phyloP scores from a whole-genome alignment of 2,797 vertebrate species.

The Spinibarbus caldwelli region DNA sequence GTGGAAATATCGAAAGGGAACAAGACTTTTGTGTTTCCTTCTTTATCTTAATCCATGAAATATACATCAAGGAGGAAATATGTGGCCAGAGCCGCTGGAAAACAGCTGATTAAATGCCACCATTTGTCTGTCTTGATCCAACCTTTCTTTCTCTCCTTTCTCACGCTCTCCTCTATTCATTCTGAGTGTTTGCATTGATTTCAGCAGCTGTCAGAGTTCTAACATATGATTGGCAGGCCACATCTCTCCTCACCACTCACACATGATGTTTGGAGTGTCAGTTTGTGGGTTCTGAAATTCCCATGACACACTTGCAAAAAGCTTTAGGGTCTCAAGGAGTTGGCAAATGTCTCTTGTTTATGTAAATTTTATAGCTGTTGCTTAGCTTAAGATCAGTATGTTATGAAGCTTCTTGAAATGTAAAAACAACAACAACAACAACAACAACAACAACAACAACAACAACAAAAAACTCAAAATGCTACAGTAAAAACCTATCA shows the following conservation, averaged over 20 bases:
- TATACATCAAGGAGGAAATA: conserved; percentile 62
- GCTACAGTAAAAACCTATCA: no score
- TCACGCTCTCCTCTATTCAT: conserved; percentile 51
- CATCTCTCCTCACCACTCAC: neutral
- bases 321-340: neutral
- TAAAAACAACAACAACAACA: no score
- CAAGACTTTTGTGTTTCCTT: neutral
- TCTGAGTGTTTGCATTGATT: conserved; percentile 57
- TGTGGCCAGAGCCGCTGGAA: conserved; percentile 42
- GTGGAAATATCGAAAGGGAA: no score
- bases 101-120: conserved; percentile 60
- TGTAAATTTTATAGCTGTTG: neutral
- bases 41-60: conserved; percentile 72
- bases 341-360: neutral
- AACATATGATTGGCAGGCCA: neutral
- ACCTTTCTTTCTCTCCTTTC: conserved; percentile 47
- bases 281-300: neutral
- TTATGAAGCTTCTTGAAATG: neutral
- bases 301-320: neutral
- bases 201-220: neutral
- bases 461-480: neutral
- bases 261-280: conserved; percentile 25
- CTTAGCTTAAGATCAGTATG: neutral
- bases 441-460: no score
- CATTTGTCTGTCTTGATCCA: conserved; percentile 64